A percentile compares a stretch with the other conserved stretches of the same genome.
phyloP scores from a whole-genome alignment of 2,797 vertebrate species.

The Melanotaenia nigrans region DNA sequence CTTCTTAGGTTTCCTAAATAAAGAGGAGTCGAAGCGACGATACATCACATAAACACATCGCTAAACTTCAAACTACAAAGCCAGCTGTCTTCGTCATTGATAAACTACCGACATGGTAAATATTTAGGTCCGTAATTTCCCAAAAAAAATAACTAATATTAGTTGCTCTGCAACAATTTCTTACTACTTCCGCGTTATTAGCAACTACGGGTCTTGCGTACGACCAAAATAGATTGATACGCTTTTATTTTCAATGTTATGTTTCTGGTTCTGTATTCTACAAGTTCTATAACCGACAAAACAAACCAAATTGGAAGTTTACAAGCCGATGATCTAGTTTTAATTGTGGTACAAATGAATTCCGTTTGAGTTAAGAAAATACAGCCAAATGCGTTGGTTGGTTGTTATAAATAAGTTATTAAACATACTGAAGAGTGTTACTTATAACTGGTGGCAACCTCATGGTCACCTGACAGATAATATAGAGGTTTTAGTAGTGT shows the following conservation, averaged over 20 bases:
- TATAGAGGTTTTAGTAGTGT: no score
- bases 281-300: neutral
- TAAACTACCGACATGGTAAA: no score
- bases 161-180: slow-evolving; percentile 13
- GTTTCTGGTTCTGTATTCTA: neutral
- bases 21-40: neutral
- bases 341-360: neutral
- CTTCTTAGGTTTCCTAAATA: neutral
- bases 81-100: neutral
- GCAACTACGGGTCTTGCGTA: slow-evolving; percentile 84
- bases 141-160: slow-evolving; percentile 10
- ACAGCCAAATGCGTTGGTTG: no score
- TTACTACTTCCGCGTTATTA: slow-evolving; percentile 58
- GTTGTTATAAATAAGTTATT: no score
- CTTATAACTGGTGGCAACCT: no score
- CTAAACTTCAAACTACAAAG: neutral
- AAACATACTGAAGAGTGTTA: neutral
- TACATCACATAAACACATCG: neutral
- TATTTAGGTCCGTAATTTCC: neutral
- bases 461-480: no score
- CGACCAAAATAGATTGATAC: slow-evolving; percentile 59
- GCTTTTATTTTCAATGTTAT: slow-evolving; percentile 4
- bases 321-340: neutral
- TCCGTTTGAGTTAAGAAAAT: no score
- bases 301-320: neutral